Evolutionary conservation across 2,797 vertebrate species (phyloP), one percentile per base, ranked within the genome.

Genomic region (Oryzias sinensis): DNA sequence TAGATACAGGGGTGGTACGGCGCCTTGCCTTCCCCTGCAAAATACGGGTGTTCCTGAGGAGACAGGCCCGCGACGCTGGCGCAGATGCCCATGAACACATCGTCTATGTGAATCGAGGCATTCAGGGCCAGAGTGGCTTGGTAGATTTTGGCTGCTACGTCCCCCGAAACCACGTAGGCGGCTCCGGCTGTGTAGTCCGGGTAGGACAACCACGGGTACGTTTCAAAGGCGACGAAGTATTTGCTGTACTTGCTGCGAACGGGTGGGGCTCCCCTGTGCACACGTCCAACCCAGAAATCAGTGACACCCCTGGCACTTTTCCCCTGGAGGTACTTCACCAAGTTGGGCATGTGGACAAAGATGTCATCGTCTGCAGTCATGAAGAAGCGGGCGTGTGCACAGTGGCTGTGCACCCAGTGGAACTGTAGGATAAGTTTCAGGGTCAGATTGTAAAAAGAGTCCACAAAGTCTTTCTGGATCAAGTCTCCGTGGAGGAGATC

Each of bases 11-110:
- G 85, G 82, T 99, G 96, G 76, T 96, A 92, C 0, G 93, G 95
- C 4, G 95, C 88, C 75, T 94, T 97, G 37, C 93, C 95, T 85
- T 96, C 96, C 37, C 97, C 97, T 41, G 96, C 93, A 88, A 99
- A 98, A 82, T 92, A 99, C 1, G 82, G 63, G 3, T 99, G 94
- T 44, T 94, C 68, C 53, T 94, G 94, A 14, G 97, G 97, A 24
- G 92, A 90, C 54, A 98, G 82, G 45, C 93, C 93, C 29, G 94
- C 76, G 46, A 93, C 92, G 16, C 90, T 95, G 77, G 93, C 97
- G 64, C 96, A 98, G 68, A 99, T 92, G 71, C 97, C 97, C 94
- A 99, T 96, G 84, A 99, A 98, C 80, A 98, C 97, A 25, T 99
- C 97, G 2, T 99, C 97, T 53, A 99, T 98, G 81, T 97, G 93